Conservation (phyloP, 2,113 vertebrate genomes). For the Zosterops japonicus region DNA sequence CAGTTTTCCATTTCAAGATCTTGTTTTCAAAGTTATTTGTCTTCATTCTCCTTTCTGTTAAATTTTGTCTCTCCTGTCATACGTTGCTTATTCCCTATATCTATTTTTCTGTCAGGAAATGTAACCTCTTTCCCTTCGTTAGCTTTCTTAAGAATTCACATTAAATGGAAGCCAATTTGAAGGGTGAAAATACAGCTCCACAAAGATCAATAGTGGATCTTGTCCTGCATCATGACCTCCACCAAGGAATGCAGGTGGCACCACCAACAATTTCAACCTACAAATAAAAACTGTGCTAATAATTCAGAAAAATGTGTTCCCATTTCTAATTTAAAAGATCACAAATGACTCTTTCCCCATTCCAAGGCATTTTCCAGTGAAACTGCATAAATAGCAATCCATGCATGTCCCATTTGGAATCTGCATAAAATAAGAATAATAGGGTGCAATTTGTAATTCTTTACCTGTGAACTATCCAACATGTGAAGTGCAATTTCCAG, state of each 20-base stretch:
- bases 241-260: not conserved
- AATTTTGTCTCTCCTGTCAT: not conserved
- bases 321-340: not conserved
- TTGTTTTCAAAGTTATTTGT: not conserved
- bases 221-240: not conserved
- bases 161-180: not conserved
- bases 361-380: not conserved
- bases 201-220: not conserved
- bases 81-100: not conserved
- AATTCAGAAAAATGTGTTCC: constrained; percentile 13
- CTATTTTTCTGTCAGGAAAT: not conserved
- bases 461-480: not conserved
- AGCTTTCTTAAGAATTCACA: not conserved
- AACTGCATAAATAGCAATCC: not conserved
- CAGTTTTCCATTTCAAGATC: not conserved
- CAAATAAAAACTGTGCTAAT: not conserved
- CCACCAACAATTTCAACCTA: not conserved
- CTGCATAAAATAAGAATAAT: constrained; percentile 26
- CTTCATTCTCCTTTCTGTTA: not conserved
- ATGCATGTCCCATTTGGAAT: constrained; percentile 11
- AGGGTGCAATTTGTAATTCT: not conserved
- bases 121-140: not conserved
- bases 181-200: not conserved
- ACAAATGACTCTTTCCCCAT: not conserved
- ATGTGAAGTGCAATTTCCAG: not conserved